These are phyloP conservation scores for Mizuhopecten yessoensis DNA, from an alignment of 1,140 invertebrate species.

Conservation along the genomic window DNA sequence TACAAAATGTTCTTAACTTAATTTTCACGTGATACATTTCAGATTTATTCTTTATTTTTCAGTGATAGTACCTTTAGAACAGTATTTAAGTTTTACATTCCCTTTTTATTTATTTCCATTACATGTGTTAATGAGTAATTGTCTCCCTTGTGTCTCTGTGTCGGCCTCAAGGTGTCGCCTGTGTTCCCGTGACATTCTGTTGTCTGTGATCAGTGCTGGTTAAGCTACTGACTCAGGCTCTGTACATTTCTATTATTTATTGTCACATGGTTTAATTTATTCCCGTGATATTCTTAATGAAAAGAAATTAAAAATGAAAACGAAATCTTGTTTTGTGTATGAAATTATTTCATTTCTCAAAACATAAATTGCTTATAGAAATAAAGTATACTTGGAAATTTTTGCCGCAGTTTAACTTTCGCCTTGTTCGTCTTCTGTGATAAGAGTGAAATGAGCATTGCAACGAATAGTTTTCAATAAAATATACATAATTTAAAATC, in stretches of 20 bases:
- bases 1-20: not conserved
- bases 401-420: no score
- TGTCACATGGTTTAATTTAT: not conserved
- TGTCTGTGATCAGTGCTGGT: no score
- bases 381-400: no score
- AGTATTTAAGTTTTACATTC: constrained; percentile 36
- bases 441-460: no score
- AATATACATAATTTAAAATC: no score
- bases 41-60: not conserved
- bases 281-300: not conserved
- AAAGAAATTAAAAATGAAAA: not conserved
- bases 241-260: not conserved
- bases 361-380: no score
- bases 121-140: not conserved
- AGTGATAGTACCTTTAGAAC: not conserved
- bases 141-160: not conserved
- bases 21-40: not conserved
- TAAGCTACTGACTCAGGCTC: no score
- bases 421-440: no score
- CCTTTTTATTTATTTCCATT: not conserved
- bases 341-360: no score
- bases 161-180: not conserved
- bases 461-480: no score
- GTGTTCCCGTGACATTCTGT: not conserved
- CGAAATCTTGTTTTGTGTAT: not conserved